phyloP scores from a whole-genome alignment of 1,140 invertebrate genomes.

The Drosophila pachea region DNA sequence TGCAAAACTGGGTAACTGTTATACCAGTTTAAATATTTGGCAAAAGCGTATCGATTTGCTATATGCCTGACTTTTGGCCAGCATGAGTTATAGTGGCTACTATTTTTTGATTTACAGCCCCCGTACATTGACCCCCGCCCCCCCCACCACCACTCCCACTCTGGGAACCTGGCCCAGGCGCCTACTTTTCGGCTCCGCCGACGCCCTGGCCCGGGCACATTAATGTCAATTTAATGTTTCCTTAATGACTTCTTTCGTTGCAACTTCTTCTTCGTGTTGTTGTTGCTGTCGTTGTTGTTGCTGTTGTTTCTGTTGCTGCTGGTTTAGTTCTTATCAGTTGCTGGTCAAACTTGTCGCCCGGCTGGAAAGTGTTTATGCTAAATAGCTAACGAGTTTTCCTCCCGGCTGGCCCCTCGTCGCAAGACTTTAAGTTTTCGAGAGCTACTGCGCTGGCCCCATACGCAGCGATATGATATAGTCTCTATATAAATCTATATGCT shows the following conservation, averaged over 20 bases:
- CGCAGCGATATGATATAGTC: constrained; percentile 14
- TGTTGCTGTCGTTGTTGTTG: constrained; percentile 1
- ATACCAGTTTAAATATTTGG: constrained; percentile 56
- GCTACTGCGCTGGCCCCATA: constrained; percentile 9
- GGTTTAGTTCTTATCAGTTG: constrained; percentile 63
- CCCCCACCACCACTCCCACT: too few relatives aligned
- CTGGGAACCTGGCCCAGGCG: constrained; percentile 9
- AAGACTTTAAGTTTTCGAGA: constrained; percentile 11
- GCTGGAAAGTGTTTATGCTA: constrained; percentile 76
- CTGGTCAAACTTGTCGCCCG: constrained; percentile 66
- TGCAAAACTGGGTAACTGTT: constrained; percentile 71
- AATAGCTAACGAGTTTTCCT: constrained; percentile 74
- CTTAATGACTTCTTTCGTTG: constrained; percentile 75
- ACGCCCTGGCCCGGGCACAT: constrained; percentile 38
- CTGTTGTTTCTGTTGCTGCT: constrained; percentile 25
- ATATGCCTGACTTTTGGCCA: constrained; percentile 28
- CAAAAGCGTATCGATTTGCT: constrained; percentile 59
- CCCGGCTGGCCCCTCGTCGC: constrained; percentile 11
- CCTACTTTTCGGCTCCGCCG: background rate
- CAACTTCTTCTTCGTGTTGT: constrained; percentile 46
- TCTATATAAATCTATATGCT: background rate
- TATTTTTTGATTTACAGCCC: constrained; percentile 62
- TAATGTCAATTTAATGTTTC: constrained; percentile 78
- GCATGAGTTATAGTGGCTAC: constrained; percentile 60
- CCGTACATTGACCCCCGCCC: constrained; percentile 44